Percentiles rank a stretch among this genome's conserved stretches.
Evolutionary conservation across 2,797 vertebrate species (phyloP).

Genomic region (Zonotrichia albicollis): DNA sequence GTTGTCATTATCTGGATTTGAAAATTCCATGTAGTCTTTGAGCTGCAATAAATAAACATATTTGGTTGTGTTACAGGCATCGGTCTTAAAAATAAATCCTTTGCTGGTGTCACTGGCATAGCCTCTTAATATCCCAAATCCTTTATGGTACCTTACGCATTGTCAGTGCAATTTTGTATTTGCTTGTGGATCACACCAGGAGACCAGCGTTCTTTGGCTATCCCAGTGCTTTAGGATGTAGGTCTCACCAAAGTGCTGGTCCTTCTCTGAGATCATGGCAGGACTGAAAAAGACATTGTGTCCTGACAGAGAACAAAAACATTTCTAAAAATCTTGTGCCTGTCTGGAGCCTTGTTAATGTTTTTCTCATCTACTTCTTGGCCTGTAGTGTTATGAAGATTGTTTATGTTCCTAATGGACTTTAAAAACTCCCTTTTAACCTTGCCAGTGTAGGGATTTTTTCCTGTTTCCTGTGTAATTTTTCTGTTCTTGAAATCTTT

Average conservation of each 20-base stretch:
- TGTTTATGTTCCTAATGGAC: neutral
- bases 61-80: neutral
- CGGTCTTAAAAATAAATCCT: neutral
- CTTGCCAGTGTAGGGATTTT: neutral
- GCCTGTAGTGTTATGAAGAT: neutral
- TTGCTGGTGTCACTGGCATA: neutral
- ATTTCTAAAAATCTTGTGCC: neutral
- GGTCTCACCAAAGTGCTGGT: neutral
- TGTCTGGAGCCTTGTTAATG: neutral
- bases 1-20: neutral
- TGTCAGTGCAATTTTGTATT: neutral
- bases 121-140: neutral
- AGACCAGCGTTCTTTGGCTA: neutral
- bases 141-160: neutral
- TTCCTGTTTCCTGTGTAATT: neutral
- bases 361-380: slow-evolving; percentile 11
- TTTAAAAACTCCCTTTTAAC: neutral
- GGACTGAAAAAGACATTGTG: neutral
- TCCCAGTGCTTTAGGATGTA: neutral
- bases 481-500: neutral
- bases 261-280: neutral
- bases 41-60: neutral
- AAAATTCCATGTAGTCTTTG: neutral
- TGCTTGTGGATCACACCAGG: neutral
- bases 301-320: slow-evolving; percentile 12